Evolutionary conservation across 2,113 vertebrate genomes (phyloP).

Genomic region (Eubucco bourcierii): DNA sequence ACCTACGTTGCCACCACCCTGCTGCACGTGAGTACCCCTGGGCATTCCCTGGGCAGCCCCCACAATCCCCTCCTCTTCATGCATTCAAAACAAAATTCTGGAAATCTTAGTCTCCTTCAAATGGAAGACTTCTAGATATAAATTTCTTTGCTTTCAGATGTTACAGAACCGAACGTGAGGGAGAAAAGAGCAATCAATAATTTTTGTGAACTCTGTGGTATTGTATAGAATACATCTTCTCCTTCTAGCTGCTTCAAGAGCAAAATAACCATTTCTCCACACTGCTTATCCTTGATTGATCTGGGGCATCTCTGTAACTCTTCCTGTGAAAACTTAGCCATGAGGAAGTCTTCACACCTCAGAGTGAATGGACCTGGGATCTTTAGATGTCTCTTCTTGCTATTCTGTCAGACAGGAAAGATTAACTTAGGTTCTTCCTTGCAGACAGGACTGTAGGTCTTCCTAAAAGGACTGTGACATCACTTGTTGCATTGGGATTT

Average conservation of each 20-base stretch:
- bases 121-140: not conserved
- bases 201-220: not conserved
- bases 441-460: not conserved
- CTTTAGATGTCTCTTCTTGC: not conserved
- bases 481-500: not conserved
- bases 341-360: not conserved
- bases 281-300: not conserved
- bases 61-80: too few species aligned
- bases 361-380: not conserved
- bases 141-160: not conserved
- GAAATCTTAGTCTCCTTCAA: not conserved
- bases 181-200: not conserved
- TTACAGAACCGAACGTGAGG: not conserved
- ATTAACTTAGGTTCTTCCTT: not conserved
- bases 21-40: too few species aligned
- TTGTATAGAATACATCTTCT: not conserved
- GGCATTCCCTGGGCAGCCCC: too few species aligned
- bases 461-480: not conserved
- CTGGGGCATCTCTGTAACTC: not conserved
- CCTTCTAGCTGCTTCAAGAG: not conserved
- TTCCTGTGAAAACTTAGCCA: not conserved
- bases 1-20: too few species aligned
- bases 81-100: not conserved
- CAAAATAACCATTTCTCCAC: not conserved
- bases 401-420: not conserved